Base-by-base conservation (phyloP, 2,888 invertebrate genomes). In the Rhagophthalmus giganteus region DNA sequence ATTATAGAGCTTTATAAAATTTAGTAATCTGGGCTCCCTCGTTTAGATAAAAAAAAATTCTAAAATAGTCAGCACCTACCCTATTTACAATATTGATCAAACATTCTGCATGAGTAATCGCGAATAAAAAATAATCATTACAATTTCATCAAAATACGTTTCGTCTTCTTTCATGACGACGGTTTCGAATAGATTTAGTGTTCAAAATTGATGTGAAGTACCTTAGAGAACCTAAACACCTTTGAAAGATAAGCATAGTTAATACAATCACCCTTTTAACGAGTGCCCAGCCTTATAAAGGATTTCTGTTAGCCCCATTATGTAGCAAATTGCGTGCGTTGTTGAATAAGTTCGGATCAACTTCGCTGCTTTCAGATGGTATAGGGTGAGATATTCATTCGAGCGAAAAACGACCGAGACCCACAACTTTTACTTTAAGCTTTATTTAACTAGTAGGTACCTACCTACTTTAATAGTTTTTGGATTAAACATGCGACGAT, bases 251-350 rank as follows among this genome's bases (percentile, higher is more conserved):
- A 58, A 60, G 57, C 55, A 46, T 63, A 64, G 64, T 67, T 66
- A 68, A 66, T 65, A 63, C 66, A 69, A 68, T 70, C 70, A 71
- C 71, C 71, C 72, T 70, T 72, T 72, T 65, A 67, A 54, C 57
- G 58, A 55, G 57, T 55, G 54, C 54, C 55, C 53, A 47, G 47
- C 38, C 47, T 58, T 58, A 69, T 65, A 69, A 69, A 69, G 58
- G 65, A 62, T 65, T 66, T 70, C 68, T 70, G 71, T 71, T 68
- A 61, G 67, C 61, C 63, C 71, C 68, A 73, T 73, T 73, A 72
- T 71, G 65, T 65, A 69, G 68, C 71, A 69, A 63, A 71, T 71
- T 71, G 72, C 67, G 66, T 65, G 66, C 62, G 65, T 61, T 63
- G 65, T 63, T 62, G 62, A 70, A 70, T 70, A 68, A 65, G 65